Conservation (phyloP, 92 coral and sea anemone genomes). For the Porites divaricata region DNA sequence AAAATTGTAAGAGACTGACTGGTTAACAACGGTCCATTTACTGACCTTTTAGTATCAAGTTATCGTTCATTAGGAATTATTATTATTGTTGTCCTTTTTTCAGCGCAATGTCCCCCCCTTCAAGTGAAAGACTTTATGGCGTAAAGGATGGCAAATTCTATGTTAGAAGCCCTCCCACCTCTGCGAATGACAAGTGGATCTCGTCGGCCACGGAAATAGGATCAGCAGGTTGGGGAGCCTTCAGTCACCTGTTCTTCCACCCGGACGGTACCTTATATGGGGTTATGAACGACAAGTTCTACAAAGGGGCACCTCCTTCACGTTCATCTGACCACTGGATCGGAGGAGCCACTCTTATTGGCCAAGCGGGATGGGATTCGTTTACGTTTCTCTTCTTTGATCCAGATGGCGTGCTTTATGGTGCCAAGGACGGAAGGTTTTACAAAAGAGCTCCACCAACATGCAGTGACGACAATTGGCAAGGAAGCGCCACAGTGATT, state of each 20-base stretch:
- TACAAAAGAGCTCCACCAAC: constrained; percentile 30
- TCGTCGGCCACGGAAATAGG: neutral
- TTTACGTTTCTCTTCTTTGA: constrained; percentile 39
- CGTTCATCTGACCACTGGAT: neutral
- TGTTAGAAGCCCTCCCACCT: neutral
- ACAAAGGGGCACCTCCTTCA: constrained; percentile 8
- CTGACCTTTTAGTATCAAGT: too few species aligned
- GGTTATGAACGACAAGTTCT: neutral
- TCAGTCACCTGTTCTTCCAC: constrained; percentile 29
- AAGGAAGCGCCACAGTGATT: neutral
- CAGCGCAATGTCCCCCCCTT: neutral
- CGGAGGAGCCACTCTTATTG: constrained; percentile 8
- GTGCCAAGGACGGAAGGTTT: constrained; percentile 5
- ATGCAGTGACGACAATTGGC: constrained; percentile 1
- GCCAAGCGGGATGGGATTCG: constrained; percentile 16
- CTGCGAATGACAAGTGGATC: constrained; percentile 1
- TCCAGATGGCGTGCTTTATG: constrained; percentile 38
- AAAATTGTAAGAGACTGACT: too few species aligned
- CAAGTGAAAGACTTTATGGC: neutral
- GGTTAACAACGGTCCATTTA: too few species aligned
- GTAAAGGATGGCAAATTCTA: neutral
- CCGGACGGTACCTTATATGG: constrained; percentile 28
- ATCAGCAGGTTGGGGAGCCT: neutral
- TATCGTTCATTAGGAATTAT: too few species aligned
- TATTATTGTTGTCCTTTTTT: too few species aligned